Percentiles rank a stretch among this genome's conserved stretches.
Conservation (phyloP, 2,113 vertebrate species). For the Lanius ludovicianus region DNA sequence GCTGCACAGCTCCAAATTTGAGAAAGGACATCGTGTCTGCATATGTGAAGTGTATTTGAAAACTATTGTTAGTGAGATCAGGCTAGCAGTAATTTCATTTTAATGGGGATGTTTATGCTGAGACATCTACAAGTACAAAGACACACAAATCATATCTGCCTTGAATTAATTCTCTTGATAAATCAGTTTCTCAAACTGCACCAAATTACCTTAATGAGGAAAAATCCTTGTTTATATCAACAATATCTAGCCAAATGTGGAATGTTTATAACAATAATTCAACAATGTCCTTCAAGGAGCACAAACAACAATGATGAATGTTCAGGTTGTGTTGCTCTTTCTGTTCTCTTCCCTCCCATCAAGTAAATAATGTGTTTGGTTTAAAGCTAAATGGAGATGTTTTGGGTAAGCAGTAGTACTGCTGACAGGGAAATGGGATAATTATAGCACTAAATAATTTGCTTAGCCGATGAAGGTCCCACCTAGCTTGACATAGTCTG, state of each 20-base stretch:
- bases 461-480: not conserved
- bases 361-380: conserved; percentile 33
- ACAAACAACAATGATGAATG: conserved; percentile 60
- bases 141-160: conserved; percentile 34
- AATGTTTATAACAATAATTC: conserved; percentile 61
- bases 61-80: not conserved
- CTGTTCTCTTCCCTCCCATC: conserved; percentile 10
- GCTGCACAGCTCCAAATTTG: not conserved
- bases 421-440: conserved; percentile 34
- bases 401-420: not conserved
- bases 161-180: conserved; percentile 61
- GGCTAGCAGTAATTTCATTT: conserved; percentile 34
- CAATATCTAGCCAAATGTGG: conserved; percentile 54
- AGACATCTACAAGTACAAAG: conserved; percentile 33
- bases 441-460: conserved; percentile 18
- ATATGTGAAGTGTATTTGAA: not conserved
- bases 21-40: not conserved
- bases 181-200: conserved; percentile 38
- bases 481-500: not conserved
- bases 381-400: not conserved
- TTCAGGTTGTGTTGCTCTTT: conserved; percentile 24
- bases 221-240: conserved; percentile 63
- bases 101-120: conserved; percentile 47
- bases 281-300: conserved; percentile 58
- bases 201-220: conserved; percentile 54